Evolutionary conservation across 2,888 invertebrate species (phyloP), one percentile per base, ranked within the genome.

Genomic region (Sminthurides aquaticus): DNA sequence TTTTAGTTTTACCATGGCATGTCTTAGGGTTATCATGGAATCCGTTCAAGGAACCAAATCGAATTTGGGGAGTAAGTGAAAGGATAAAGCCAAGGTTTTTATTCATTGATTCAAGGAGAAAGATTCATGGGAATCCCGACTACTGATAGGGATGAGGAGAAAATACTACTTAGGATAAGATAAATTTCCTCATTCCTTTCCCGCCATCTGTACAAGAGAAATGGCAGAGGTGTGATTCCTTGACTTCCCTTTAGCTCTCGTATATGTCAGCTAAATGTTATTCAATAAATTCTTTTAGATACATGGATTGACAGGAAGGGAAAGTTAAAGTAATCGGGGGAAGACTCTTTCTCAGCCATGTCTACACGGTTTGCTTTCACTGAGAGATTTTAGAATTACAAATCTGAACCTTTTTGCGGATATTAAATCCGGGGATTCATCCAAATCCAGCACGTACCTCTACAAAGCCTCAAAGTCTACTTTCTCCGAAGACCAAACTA

Each of bases 311-410:
- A 49, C 29, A n/a, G 60, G 8, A 29, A 22, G 57, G 29, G 57
- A 29, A 55, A 59, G 56, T 18, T 48, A 61, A 29, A 58, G 54
- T 52, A 57, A 57, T 49, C 54, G 56, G 22, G 34, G 22, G 52
- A 58, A 58, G 49, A 60, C 43, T n/a, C n/a, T n/a, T 11, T 34
- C 43, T 15, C 43, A 15, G 43, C 43, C 43, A 34, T 34, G 8
- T 15, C 43, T 34, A 34, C 8, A 5, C 43, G 43, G 43, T n/a
- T n/a, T n/a, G n/a, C 43, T 34, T 34, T 34, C 43, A 67, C 62
- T 62, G 57, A 57, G 63, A 60, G 62, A 67, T 65, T 71, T 73
- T 73, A 69, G 73, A 69, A 73, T 73, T 73, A 71, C 73, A 73
- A 71, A 72, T 71, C 49, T 57, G 69, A 68, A 68, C 67, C 71